Evolutionary conservation across 2,888 invertebrate genomes (phyloP).

Genomic region (Brachyptera putata): DNA sequence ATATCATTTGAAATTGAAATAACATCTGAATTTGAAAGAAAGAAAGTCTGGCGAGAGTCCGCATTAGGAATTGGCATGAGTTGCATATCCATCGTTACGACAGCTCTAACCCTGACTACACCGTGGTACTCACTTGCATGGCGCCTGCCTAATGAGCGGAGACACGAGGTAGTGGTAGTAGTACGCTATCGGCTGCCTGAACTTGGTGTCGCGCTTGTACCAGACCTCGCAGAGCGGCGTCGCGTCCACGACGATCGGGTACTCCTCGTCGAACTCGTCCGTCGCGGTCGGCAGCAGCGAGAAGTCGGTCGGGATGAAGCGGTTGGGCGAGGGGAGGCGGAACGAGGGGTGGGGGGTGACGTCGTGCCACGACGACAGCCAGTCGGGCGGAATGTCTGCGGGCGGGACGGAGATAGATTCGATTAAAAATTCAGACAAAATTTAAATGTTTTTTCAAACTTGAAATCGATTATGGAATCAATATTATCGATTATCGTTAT

Average conservation of each 20-base stretch:
- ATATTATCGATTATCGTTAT: no score
- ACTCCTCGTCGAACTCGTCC: no score
- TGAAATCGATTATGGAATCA: no score
- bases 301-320: slow-evolving; percentile 70
- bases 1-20: no score
- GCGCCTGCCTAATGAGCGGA: slow-evolving; percentile 47
- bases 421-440: no score
- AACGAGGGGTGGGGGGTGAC: slow-evolving; percentile 56
- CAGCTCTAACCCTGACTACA: no score
- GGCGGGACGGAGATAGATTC: slow-evolving; percentile 23
- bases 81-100: no score
- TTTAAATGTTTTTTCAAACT: no score
- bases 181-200: slow-evolving; percentile 71
- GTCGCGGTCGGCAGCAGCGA: slow-evolving; percentile 49
- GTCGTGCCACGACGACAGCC: slow-evolving; percentile 60
- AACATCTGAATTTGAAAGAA: no score
- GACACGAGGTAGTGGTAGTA: slow-evolving; percentile 70
- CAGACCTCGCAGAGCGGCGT: slow-evolving; percentile 60
- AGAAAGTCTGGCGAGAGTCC: no score
- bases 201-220: slow-evolving; percentile 81
- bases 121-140: no score
- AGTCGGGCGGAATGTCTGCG: slow-evolving; percentile 57
- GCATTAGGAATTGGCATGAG: no score
- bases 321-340: slow-evolving; percentile 65
- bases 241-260: not conserved